phyloP scores from a whole-genome alignment of 2,888 invertebrate species.

The Empis livida region DNA sequence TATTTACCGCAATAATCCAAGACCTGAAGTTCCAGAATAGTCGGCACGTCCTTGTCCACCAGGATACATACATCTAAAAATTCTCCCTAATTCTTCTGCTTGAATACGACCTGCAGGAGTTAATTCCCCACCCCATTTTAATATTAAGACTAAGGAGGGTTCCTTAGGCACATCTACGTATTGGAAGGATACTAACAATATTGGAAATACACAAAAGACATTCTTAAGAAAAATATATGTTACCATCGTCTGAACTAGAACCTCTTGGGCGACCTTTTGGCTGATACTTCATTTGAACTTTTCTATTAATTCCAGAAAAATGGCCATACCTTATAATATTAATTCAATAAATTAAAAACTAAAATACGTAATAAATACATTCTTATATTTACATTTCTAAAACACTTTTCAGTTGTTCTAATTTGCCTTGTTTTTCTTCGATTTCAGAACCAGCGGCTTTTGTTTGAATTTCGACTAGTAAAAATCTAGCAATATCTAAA shows the following conservation, averaged over 20 bases:
- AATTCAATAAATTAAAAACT: slow-evolving; percentile 1
- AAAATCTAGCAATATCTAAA: slow-evolving; percentile 84
- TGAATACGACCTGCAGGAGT: slow-evolving; percentile 96
- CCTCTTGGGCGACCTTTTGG: slow-evolving; percentile 85
- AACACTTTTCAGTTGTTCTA: slow-evolving; percentile 95
- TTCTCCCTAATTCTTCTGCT: slow-evolving; percentile 93
- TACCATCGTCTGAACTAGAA: slow-evolving; percentile 90
- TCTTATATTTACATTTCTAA: slow-evolving; percentile 82
- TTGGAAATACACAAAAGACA: too few relatives aligned
- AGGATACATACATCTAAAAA: slow-evolving; percentile 99
- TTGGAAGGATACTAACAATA: too few relatives aligned
- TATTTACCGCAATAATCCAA: slow-evolving; percentile 66
- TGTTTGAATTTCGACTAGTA: slow-evolving; percentile 80
- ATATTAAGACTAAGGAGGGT: slow-evolving; percentile 87
- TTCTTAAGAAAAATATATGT: neutral
- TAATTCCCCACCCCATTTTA: slow-evolving; percentile 99
- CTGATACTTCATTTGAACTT: slow-evolving; percentile 99
- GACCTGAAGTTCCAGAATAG: slow-evolving; percentile 86
- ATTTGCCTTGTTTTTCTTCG: slow-evolving; percentile 91
- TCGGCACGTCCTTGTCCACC: slow-evolving; percentile 90
- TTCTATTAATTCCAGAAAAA: slow-evolving; percentile 98
- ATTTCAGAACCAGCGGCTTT: slow-evolving; percentile 81
- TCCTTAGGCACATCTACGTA: slow-evolving; percentile 68
- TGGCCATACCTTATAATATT: slow-evolving; percentile 76
- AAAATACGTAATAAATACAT: too few relatives aligned